Conservation (phyloP, 2,888 invertebrate genomes). For the Eilema sororculum region DNA sequence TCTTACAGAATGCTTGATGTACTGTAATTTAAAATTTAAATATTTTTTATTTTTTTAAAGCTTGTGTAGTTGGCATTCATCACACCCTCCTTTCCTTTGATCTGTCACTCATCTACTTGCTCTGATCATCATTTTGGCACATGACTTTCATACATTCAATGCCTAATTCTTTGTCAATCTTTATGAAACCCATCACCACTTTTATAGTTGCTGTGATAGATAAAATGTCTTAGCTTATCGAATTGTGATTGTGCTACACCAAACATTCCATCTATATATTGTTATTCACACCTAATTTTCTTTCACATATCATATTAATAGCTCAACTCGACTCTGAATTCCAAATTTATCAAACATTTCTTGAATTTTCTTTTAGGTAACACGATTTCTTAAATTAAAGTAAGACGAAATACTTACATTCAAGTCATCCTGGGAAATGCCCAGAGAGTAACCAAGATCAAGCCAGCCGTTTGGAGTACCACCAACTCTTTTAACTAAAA, state of each 20-base stretch:
- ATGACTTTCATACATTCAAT: not conserved
- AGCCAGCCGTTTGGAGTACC: slow-evolving; percentile 78
- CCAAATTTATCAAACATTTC: too few species aligned
- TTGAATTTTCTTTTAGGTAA: too few species aligned
- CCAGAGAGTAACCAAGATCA: slow-evolving; percentile 74
- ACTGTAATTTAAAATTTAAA: slow-evolving; percentile 64
- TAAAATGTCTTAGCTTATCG: not conserved
- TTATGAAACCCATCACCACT: too few species aligned
- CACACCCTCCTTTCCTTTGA: too few species aligned
- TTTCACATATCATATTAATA: too few species aligned
- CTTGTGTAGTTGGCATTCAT: too few species aligned
- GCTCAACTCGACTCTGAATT: too few species aligned
- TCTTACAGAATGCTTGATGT: slow-evolving; percentile 84
- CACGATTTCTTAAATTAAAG: too few species aligned
- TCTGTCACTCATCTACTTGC: not conserved
- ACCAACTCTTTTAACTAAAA: slow-evolving; percentile 74
- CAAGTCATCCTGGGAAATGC: slow-evolving; percentile 73
- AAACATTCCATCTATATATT: too few species aligned
- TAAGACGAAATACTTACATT: slow-evolving; percentile 68
- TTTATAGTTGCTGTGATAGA: not conserved
- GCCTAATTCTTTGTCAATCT: not conserved
- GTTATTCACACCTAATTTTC: not conserved
- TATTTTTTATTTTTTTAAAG: not conserved
- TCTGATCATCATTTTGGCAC: not conserved
- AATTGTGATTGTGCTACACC: too few species aligned